Conservation (phyloP, 2,888 invertebrate species). For the Liopterus haemorrhoidalis region DNA sequence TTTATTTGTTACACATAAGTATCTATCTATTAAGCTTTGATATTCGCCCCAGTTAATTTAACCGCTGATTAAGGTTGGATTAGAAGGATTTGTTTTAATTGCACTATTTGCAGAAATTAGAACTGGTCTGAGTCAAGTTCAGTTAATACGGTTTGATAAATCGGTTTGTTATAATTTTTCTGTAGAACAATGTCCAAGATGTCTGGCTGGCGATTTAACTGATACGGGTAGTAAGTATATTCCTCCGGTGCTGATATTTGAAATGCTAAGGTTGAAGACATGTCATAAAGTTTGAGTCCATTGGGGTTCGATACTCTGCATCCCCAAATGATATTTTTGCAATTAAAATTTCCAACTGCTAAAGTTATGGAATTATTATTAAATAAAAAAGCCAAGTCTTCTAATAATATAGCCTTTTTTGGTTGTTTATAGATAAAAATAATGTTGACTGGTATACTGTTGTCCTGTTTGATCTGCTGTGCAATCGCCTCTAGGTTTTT, state of each 20-base stretch:
- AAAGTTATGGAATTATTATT: neutral
- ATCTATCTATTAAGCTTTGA: too few relatives aligned
- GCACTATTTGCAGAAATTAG: too few relatives aligned
- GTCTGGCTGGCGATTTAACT: neutral
- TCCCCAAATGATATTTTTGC: constrained; percentile 10
- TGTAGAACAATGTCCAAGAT: constrained; percentile 4
- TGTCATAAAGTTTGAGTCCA: neutral
- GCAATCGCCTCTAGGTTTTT: too few relatives aligned
- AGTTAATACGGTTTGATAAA: constrained; percentile 3
- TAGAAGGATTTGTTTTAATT: too few relatives aligned
- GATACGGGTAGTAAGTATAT: neutral
- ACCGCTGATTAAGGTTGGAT: too few relatives aligned
- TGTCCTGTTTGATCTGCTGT: too few relatives aligned
- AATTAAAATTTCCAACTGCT: constrained; percentile 3
- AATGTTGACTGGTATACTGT: too few relatives aligned
- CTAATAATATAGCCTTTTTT: neutral
- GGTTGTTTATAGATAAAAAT: constrained; percentile 9
- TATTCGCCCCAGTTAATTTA: too few relatives aligned
- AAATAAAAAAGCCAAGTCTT: constrained; percentile 1
- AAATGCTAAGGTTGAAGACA: constrained; percentile 3
- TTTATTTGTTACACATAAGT: too few relatives aligned
- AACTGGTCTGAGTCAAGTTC: constrained; percentile 6
- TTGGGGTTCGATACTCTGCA: constrained; percentile 10
- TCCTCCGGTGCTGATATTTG: constrained; percentile 1
- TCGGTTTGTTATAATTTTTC: neutral